Evolutionary conservation across 2,797 vertebrate species (phyloP).

Genomic region (Oreochromis mossambicus): DNA sequence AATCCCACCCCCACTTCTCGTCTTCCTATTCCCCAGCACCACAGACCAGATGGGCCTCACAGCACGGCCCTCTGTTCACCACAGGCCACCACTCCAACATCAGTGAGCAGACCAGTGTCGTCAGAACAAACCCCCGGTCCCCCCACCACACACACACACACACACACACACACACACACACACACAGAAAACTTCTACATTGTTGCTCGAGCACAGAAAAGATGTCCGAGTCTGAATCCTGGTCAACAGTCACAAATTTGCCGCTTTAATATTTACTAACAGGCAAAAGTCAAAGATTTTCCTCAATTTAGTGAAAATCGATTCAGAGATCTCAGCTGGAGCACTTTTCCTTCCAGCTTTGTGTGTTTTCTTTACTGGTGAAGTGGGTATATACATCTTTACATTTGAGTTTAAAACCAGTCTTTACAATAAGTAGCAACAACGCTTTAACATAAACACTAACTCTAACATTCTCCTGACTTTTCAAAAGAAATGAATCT

Average conservation of each 20-base stretch:
- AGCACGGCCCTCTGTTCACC: conserved; percentile 53
- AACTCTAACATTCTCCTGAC: neutral
- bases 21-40: conserved; percentile 3
- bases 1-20: neutral
- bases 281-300: neutral
- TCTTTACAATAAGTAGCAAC: neutral
- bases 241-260: neutral
- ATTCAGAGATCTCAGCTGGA: neutral
- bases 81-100: conserved; percentile 39
- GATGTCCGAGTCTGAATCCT: neutral
- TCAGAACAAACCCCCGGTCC: neutral
- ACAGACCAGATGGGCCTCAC: conserved; percentile 69
- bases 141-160: neutral
- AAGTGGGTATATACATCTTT: neutral
- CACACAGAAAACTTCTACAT: neutral
- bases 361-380: neutral
- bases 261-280: neutral
- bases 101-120: conserved; percentile 16
- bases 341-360: neutral
- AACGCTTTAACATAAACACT: neutral
- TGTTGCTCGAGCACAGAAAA: neutral
- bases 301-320: neutral
- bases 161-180: neutral
- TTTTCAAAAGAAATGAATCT: neutral
- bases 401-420: neutral